These are phyloP conservation scores for Phaonia tiefii DNA, from an alignment of 2,888 invertebrate species.

Conservation along the genomic window DNA sequence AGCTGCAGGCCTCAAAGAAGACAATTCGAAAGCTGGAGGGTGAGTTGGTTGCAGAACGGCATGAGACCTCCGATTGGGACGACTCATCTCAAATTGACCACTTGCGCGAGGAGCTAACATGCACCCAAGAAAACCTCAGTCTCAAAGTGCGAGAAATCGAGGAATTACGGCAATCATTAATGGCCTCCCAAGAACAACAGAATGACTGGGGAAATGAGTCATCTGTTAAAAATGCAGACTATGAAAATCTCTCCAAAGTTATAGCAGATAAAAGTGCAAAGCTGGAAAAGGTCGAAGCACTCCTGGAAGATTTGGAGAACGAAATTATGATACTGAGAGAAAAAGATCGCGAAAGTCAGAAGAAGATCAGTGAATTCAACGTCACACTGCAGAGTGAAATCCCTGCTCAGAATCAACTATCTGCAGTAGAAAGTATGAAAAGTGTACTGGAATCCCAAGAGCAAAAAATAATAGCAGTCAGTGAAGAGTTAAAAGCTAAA, in stretches of 20 bases:
- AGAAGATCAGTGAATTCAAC: conserved; percentile 74
- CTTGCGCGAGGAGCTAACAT: conserved; percentile 51
- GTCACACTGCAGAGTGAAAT: conserved; percentile 81
- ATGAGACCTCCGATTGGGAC: conserved; percentile 56
- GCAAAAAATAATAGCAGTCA: conserved; percentile 79
- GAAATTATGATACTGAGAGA: conserved; percentile 67
- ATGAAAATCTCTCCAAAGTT: conserved; percentile 61
- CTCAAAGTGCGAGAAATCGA: conserved; percentile 56
- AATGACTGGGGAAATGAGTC: conserved; percentile 55
- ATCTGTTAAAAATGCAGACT: conserved; percentile 40
- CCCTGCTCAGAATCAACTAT: not conserved
- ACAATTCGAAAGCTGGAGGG: conserved; percentile 40
- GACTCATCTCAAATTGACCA: conserved; percentile 47
- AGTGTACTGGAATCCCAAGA: conserved; percentile 68
- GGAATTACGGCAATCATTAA: conserved; percentile 51
- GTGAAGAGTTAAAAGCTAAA: conserved; percentile 81
- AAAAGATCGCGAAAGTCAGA: conserved; percentile 47
- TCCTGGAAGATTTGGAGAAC: conserved; percentile 66
- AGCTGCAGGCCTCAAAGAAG: conserved; percentile 13
- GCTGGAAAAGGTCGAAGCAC: conserved; percentile 62
- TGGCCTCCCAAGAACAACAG: conserved; percentile 61
- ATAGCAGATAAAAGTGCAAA: conserved; percentile 58
- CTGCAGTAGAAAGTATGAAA: not conserved
- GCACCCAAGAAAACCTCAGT: conserved; percentile 53
- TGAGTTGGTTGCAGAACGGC: conserved; percentile 46